Evolutionary conservation across 2,113 vertebrate species (phyloP).

Genomic region (Cinclus cinclus): DNA sequence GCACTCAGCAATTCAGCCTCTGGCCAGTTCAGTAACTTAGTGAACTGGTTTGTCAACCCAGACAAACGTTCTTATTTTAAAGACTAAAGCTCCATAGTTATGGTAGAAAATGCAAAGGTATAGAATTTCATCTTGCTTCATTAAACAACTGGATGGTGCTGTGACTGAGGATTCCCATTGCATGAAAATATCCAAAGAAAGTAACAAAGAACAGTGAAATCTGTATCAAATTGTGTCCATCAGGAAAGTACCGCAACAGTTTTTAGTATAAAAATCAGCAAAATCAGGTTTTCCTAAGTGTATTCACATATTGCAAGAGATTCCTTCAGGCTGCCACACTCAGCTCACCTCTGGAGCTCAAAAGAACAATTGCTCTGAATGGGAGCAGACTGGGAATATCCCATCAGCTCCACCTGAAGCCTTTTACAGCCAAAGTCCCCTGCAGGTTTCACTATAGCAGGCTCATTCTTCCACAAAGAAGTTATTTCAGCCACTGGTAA

Average conservation of each 20-base stretch:
- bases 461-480: not conserved
- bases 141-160: not conserved
- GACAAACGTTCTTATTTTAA: not conserved
- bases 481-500: not conserved
- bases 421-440: not conserved
- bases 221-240: not conserved
- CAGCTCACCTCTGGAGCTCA: not conserved
- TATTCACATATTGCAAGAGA: not conserved
- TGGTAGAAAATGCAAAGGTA: not conserved
- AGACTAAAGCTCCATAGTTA: not conserved
- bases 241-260: not conserved
- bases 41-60: not conserved
- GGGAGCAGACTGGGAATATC: not conserved
- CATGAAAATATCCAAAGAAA: not conserved
- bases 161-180: not conserved
- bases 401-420: not conserved
- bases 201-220: not conserved
- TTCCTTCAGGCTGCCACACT: not conserved
- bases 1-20: not conserved
- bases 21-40: not conserved
- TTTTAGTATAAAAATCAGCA: not conserved
- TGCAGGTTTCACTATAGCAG: not conserved
- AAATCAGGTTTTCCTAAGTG: not conserved
- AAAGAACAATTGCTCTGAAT: not conserved
- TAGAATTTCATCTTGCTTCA: not conserved